These are phyloP conservation scores for Drosophila putrida DNA, from an alignment of 2,888 invertebrate species.

Conservation along the genomic window DNA sequence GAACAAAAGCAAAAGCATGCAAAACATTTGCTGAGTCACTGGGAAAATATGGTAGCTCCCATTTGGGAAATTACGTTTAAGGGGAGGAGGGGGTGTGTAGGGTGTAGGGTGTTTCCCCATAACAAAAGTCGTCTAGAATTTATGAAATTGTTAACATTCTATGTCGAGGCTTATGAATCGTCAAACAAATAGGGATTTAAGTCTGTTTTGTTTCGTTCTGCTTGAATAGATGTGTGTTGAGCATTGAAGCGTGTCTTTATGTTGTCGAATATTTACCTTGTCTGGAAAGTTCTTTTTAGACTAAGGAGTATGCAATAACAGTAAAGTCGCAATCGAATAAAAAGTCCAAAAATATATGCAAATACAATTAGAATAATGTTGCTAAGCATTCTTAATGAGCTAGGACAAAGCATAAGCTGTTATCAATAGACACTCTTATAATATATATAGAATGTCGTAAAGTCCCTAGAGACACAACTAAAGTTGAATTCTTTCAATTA, in stretches of 20 bases:
- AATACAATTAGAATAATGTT: background rate
- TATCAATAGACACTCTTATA: background rate
- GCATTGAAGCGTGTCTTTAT: constrained; percentile 3
- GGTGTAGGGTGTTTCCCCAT: background rate
- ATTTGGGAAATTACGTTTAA: no score
- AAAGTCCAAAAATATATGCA: background rate
- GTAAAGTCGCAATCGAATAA: background rate
- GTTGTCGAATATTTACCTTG: background rate
- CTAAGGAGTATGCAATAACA: background rate
- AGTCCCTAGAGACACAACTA: no score
- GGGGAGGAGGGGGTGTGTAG: background rate
- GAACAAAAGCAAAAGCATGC: constrained; percentile 3
- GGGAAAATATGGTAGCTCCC: constrained; percentile 7
- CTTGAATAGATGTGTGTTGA: background rate
- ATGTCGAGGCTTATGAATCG: constrained; percentile 8
- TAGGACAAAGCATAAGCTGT: no score
- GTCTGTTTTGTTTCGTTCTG: background rate
- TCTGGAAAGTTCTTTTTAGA: constrained; percentile 5
- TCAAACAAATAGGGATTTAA: constrained; percentile 10
- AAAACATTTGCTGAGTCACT: constrained; percentile 46
- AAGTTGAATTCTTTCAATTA: no score
- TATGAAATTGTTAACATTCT: constrained; percentile 10
- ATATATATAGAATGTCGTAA: background rate
- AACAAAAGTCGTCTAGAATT: constrained; percentile 9
- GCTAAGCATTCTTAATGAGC: background rate